Base-by-base conservation (phyloP, 1,140 invertebrate genomes). In the Meloidogyne hapla region DNA sequence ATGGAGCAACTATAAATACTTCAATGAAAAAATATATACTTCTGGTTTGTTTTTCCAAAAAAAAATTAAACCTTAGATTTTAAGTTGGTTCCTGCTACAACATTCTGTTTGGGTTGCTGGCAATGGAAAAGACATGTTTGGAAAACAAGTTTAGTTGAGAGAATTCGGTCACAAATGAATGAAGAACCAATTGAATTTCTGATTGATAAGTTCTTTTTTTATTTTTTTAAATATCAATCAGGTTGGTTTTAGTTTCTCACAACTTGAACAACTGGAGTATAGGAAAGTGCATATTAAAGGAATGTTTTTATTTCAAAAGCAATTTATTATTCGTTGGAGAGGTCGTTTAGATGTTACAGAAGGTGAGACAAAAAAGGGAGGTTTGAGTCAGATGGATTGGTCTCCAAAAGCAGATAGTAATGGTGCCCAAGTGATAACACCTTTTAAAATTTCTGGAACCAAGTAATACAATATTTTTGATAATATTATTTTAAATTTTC, bases 61-160 rank as follows among this genome's bases (percentile, higher is more conserved):
- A n/a, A n/a, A 56, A 5, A n/a, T 56, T n/a, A 56, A 56, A n/a
- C 1, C n/a, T 6, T 67, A 38, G 9, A 23, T 63, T 63, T 67
- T 56, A 21, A 77, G 75, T 1, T 74, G 45, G 28, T 77, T 2
- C 75, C 71, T n/a, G 21, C 15, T 26, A 38, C 64, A 61, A 74
- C 70, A 63, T 77, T 77, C 15, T 63, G 61, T 38, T 77, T 77
- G 61, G 75, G 75, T 13, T 70, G 48, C 56, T 77, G 75, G 75
- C 75, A 77, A 66, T 64, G 38, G 33, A 25, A 38, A 63, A 63
- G 75, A 40, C 48, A 64, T 33, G 76, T 74, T 74, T 77, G 75
- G 75, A 77, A 77, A 26, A 61, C 48, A 28, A 66, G 33, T 28
- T 28, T 77, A 38, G 76, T 77, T 13, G 75, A 76, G 6, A 40